phyloP scores from a whole-genome alignment of 2,113 vertebrate genomes.

The Gavialis gangeticus region DNA sequence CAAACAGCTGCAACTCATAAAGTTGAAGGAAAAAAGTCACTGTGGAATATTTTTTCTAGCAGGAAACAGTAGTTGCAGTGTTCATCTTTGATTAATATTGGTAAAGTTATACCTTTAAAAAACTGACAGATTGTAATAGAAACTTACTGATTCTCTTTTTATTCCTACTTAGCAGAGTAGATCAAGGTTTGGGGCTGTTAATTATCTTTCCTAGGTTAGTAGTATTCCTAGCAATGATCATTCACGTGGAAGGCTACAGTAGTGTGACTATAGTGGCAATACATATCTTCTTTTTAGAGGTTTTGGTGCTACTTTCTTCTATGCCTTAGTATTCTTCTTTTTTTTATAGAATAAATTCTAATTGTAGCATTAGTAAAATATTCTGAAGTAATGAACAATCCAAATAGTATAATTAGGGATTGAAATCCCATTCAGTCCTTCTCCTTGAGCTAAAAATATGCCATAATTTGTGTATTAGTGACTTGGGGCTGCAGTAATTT shows the following conservation, averaged over 20 bases:
- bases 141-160: not conserved
- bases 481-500: constrained; percentile 29
- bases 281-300: constrained; percentile 7
- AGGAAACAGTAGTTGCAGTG: not conserved
- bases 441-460: constrained; percentile 40
- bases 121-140: not conserved
- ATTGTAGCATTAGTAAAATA: not conserved
- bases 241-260: not conserved
- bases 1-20: not conserved
- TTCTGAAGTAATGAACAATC: constrained; percentile 51
- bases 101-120: not conserved
- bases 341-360: constrained; percentile 17
- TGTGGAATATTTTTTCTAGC: not conserved
- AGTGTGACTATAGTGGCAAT: not conserved
- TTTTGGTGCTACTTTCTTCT: not conserved
- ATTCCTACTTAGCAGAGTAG: not conserved
- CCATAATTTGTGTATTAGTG: constrained; percentile 45
- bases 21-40: not conserved
- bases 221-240: not conserved
- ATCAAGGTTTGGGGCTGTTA: not conserved
- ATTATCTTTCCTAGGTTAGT: no score
- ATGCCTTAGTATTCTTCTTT: not conserved
- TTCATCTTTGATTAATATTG: not conserved
- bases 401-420: constrained; percentile 56
- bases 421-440: constrained; percentile 54